Base-by-base conservation (phyloP, 2,797 vertebrate genomes). In the Sebastiscus albofasciatus region DNA sequence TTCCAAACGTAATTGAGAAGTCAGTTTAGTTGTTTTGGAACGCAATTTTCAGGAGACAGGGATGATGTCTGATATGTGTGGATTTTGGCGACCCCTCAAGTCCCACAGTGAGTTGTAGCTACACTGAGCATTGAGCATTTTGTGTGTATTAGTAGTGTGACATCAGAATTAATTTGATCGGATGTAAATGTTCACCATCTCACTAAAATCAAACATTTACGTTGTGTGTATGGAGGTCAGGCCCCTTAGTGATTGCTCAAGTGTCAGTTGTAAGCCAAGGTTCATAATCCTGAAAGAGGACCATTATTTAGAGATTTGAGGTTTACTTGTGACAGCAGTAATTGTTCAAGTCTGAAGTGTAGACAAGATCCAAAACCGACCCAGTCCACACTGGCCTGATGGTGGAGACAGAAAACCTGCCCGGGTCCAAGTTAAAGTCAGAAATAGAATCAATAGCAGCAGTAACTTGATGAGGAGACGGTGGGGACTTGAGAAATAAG, bases 381-480 rank as follows among this genome's bases (percentile, higher is more conserved):
- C 46, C 18, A 36, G 64, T 58, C 75, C 67, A 42, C 79, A 20
- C 76, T 29, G 72, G 49, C 49, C 59, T 72, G 72, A 67, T 13
- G 66, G 24, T 72, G 80, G 86, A 87, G 87, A 89, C 73, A 67
- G 81, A 87, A 84, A 89, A 68, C 52, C 70, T 79, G 75, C 75
- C 78, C 11, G 27, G 36, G 29, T 79, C 82, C 74, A 62, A 84
- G 71, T 80, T 34, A 39, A 66, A 78, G 82, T 76, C 87, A 75
- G 75, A 92, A 94, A 94, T 92, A 90, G 88, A 92, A 84, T 83
- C 84, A 84, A 29, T 85, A 92, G 82, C 76, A 79, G 73, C 83
- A 82, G 84, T 80, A 88, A 88, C 81, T 79, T 81, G 70, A 92
- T 72, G 77, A 86, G 70, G 75, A 88, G 79, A 72, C 91, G 76